A percentile compares a stretch with the other conserved stretches of the same genome.
Evolutionary conservation across 2,888 invertebrate genomes (phyloP).

Genomic region (Temnothorax ravouxi): DNA sequence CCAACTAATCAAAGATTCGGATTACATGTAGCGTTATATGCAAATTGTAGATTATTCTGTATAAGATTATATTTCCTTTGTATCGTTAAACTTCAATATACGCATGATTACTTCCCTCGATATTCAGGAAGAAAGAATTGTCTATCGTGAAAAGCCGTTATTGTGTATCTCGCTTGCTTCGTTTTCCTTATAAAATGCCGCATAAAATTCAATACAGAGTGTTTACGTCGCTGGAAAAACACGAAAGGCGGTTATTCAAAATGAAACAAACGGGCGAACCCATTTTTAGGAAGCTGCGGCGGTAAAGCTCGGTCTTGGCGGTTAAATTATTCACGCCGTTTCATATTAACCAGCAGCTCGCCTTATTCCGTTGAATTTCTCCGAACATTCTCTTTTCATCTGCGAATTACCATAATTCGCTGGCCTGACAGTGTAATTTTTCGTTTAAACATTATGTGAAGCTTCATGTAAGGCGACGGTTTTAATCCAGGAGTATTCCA

Average conservation of each 20-base stretch:
- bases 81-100: constrained; percentile 10
- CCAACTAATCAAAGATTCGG: neutral
- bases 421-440: constrained; percentile 31
- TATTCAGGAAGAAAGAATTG: constrained; percentile 3
- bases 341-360: constrained; percentile 17
- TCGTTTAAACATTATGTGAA: constrained; percentile 26
- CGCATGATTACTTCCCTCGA: neutral
- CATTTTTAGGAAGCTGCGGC: constrained; percentile 31
- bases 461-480: constrained; percentile 12
- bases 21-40: neutral
- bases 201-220: constrained; percentile 36
- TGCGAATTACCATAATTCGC: constrained; percentile 41
- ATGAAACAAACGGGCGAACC: constrained; percentile 14
- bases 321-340: constrained; percentile 40
- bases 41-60: neutral
- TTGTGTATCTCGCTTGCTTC: neutral
- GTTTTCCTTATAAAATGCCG: constrained; percentile 10
- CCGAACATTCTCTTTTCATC: constrained; percentile 15
- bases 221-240: constrained; percentile 22
- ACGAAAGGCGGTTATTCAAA: constrained; percentile 26
- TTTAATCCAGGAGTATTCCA: constrained; percentile 30
- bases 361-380: constrained; percentile 16
- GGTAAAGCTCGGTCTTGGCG: neutral
- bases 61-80: neutral
- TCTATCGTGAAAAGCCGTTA: neutral